Evolutionary conservation across 2,113 vertebrate genomes (phyloP).

Genomic region (Aviceda subcristata): DNA sequence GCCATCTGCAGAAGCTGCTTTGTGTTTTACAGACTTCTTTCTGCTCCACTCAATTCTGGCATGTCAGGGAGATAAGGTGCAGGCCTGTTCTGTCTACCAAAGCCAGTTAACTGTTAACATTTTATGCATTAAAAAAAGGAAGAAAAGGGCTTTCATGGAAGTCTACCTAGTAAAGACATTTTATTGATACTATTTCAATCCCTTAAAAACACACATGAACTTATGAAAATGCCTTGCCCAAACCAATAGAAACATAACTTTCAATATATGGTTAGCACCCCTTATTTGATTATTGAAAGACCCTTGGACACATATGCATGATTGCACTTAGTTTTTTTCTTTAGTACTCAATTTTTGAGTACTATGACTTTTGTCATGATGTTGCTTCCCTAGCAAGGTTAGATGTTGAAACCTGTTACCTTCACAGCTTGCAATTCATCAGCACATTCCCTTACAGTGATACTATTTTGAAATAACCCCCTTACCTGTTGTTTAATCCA

Average conservation of each 20-base stretch:
- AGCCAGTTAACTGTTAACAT: not conserved
- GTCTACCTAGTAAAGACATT: not conserved
- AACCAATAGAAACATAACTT: not conserved
- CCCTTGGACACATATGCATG: not conserved
- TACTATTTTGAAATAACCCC: not conserved
- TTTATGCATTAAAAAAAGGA: not conserved
- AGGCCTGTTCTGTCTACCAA: not conserved
- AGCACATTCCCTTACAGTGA: not conserved
- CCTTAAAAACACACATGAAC: fast-evolving
- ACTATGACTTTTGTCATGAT: not conserved
- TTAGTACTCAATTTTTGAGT: not conserved
- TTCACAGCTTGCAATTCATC: not conserved
- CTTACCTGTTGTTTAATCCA: not conserved
- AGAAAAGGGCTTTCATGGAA: not conserved
- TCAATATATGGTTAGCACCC: not conserved
- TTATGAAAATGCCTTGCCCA: not conserved
- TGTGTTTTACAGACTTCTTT: not conserved
- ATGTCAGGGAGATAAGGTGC: not conserved
- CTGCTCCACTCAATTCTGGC: not conserved
- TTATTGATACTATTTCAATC: not conserved
- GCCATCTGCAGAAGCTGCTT: not conserved
- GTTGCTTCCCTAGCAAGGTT: not conserved
- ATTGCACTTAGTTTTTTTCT: not conserved
- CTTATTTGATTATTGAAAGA: not conserved
- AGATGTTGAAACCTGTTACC: not conserved